phyloP scores from a whole-genome alignment of 2,113 vertebrate genomes.

The human region GRCh38 chr3:19992001-19992500 shows the following conservation, averaged over 20 bases:
- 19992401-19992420: not conserved
- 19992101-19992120: not conserved
- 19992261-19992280: not conserved
- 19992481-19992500: not conserved
- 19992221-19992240: not conserved
- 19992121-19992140: not conserved
- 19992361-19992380: not conserved
- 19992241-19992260: not conserved
- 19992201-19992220: not conserved
- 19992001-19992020: not conserved
- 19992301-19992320: not conserved
- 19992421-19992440: not conserved
- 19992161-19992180: not conserved
- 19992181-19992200: not conserved
- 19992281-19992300: not conserved
- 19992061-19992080: not conserved
- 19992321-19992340: not conserved
- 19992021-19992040: not conserved
- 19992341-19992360: not conserved
- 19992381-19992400: not conserved
- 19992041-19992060: not conserved
- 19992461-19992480: not conserved
- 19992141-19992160: not conserved
- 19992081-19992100: not conserved
- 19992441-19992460: constrained; percentile 3